These are phyloP conservation scores for Labia minor DNA, from an alignment of 2,888 invertebrate genomes.

Conservation along the genomic window DNA sequence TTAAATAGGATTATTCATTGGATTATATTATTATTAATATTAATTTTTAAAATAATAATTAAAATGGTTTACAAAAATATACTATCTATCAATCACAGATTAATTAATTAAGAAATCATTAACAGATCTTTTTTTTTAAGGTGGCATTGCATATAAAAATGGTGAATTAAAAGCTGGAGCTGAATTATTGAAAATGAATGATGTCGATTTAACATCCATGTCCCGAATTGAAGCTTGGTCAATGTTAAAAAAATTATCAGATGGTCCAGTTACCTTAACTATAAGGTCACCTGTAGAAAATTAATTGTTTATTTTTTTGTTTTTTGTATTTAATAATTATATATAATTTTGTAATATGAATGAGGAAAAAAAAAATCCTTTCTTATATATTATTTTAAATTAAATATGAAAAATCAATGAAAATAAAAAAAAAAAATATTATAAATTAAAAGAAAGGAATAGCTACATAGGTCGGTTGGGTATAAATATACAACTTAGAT, in stretches of 20 bases:
- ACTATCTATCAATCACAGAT: conserved; percentile 14
- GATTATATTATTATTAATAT: too few relatives aligned
- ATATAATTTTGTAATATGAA: too few relatives aligned
- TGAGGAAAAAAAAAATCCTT: too few relatives aligned
- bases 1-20: neutral
- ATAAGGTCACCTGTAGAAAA: conserved; percentile 41
- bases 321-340: too few relatives aligned
- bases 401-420: too few relatives aligned
- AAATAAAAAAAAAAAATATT: too few relatives aligned
- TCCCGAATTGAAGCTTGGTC: conserved; percentile 94
- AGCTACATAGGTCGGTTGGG: too few relatives aligned
- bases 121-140: conserved; percentile 40
- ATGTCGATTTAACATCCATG: conserved; percentile 65
- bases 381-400: too few relatives aligned
- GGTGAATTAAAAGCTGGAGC: conserved; percentile 76
- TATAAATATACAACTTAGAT: too few relatives aligned
- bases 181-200: conserved; percentile 74
- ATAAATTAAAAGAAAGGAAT: too few relatives aligned
- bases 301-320: too few relatives aligned
- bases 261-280: conserved; percentile 63
- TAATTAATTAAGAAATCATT: neutral
- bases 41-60: conserved; percentile 3
- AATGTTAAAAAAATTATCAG: conserved; percentile 76
- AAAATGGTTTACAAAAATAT: conserved; percentile 5
- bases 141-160: conserved; percentile 80